Percentiles rank a stretch among this genome's conserved stretches.
Conservation (phyloP, 2,888 invertebrate species). For the Clunio marinus region DNA sequence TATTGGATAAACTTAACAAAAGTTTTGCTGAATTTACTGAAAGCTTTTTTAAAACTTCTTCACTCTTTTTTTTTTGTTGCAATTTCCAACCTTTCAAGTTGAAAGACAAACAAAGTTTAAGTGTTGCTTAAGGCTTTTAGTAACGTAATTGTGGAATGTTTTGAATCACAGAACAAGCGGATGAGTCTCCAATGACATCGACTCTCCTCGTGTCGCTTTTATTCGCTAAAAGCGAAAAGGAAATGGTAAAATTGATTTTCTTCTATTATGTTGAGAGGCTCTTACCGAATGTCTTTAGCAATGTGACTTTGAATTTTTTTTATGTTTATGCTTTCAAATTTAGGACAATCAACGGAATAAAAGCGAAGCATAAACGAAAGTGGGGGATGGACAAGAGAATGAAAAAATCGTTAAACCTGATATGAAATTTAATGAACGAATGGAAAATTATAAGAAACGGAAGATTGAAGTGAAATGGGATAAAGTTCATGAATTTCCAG, state of each 20-base stretch:
- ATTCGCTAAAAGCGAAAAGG: constrained; percentile 27
- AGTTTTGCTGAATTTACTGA: no score
- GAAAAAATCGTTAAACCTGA: constrained; percentile 1
- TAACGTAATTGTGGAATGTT: no score
- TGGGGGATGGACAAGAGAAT: neutral
- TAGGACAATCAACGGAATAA: constrained; percentile 13
- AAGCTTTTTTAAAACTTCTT: no score
- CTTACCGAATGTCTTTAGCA: neutral
- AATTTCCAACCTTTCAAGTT: no score
- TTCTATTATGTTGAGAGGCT: constrained; percentile 10
- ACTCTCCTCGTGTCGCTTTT: constrained; percentile 13
- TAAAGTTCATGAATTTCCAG: no score
- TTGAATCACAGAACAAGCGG: neutral
- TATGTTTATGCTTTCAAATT: constrained; percentile 5
- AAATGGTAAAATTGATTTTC: constrained; percentile 30
- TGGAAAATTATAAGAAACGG: no score
- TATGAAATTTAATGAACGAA: constrained; percentile 8
- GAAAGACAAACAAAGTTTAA: no score
- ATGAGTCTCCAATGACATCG: neutral
- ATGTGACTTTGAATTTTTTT: constrained; percentile 32
- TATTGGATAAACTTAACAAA: no score
- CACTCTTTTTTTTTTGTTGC: no score
- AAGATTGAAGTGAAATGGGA: no score
- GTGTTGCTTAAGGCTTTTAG: no score
- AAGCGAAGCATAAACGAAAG: no score